These are phyloP conservation scores for Ferdinandea cuprea DNA, from an alignment of 2,888 invertebrate species.

Conservation along the genomic window DNA sequence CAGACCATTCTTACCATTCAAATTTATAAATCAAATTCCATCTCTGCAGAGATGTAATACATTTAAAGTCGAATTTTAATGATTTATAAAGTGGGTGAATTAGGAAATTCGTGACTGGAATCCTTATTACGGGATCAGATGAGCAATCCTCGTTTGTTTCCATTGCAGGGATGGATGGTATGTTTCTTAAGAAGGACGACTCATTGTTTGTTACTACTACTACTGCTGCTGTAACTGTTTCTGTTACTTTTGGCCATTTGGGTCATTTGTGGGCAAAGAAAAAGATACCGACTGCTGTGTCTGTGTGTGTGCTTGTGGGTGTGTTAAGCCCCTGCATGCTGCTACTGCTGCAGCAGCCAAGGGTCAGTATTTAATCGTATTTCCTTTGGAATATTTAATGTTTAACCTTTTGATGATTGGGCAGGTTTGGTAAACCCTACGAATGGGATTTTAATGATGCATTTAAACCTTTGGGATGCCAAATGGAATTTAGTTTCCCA, in stretches of 20 bases:
- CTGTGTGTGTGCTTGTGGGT: no score
- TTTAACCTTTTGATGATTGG: constrained; percentile 26
- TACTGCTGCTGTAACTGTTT: no score
- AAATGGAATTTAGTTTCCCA: constrained; percentile 28
- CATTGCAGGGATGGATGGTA: constrained; percentile 2
- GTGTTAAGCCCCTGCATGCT: constrained; percentile 6
- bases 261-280: constrained; percentile 12
- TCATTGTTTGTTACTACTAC: constrained; percentile 22
- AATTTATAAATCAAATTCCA: constrained; percentile 24
- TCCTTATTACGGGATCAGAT: constrained; percentile 47
- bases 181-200: constrained; percentile 24
- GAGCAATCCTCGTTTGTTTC: constrained; percentile 2
- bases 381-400: constrained; percentile 31
- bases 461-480: constrained; percentile 31
- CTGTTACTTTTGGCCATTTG: neutral
- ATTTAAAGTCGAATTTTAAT: constrained; percentile 65
- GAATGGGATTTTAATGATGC: constrained; percentile 65
- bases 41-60: constrained; percentile 24
- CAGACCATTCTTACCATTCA: neutral
- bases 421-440: constrained; percentile 14
- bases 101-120: constrained; percentile 65
- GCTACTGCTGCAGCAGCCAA: constrained; percentile 12
- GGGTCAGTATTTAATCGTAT: constrained; percentile 41
- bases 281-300: neutral
- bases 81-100: constrained; percentile 67